Evolutionary conservation across 2,797 vertebrate genomes (phyloP).

Genomic region (Selene dorsalis): DNA sequence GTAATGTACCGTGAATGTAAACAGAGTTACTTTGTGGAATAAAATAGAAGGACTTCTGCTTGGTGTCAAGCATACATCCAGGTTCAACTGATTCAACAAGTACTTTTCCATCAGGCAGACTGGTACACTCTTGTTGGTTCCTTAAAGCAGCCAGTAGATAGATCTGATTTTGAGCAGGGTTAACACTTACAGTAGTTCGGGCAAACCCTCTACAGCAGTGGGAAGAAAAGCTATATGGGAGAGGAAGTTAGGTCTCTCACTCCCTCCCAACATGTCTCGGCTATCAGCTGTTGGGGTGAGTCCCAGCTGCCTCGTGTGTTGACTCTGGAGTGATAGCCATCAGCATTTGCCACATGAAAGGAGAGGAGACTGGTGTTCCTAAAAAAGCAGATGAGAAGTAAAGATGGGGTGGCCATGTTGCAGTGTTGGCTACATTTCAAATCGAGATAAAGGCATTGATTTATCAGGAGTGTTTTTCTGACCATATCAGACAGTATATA

Average conservation of each 20-base stretch:
- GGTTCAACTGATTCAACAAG: neutral
- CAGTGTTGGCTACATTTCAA: slow-evolving; percentile 63
- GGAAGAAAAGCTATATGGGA: slow-evolving; percentile 36
- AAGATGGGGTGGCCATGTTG: slow-evolving; percentile 64
- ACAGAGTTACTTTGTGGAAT: neutral
- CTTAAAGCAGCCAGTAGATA: neutral
- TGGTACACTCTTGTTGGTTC: neutral
- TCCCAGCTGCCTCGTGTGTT: slow-evolving; percentile 83
- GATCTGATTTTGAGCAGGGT: slow-evolving; percentile 5
- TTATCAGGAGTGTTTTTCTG: slow-evolving; percentile 63
- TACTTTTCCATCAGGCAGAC: neutral
- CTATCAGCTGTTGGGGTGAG: slow-evolving; percentile 83
- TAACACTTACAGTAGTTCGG: slow-evolving; percentile 12
- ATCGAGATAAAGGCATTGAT: slow-evolving; percentile 67
- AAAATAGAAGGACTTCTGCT: neutral
- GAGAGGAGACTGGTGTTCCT: slow-evolving; percentile 71
- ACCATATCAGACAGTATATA: slow-evolving; percentile 64
- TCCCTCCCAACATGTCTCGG: slow-evolving; percentile 69
- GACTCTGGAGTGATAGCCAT: slow-evolving; percentile 84
- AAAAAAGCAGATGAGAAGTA: slow-evolving; percentile 72
- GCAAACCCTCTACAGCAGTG: slow-evolving; percentile 28
- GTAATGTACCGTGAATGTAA: neutral
- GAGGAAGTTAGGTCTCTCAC: slow-evolving; percentile 52
- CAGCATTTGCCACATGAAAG: slow-evolving; percentile 84
- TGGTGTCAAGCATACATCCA: neutral